Percentiles rank a stretch among this genome's conserved stretches.
Conservation (phyloP, 2,888 invertebrate genomes). For the Griposia aprilina region DNA sequence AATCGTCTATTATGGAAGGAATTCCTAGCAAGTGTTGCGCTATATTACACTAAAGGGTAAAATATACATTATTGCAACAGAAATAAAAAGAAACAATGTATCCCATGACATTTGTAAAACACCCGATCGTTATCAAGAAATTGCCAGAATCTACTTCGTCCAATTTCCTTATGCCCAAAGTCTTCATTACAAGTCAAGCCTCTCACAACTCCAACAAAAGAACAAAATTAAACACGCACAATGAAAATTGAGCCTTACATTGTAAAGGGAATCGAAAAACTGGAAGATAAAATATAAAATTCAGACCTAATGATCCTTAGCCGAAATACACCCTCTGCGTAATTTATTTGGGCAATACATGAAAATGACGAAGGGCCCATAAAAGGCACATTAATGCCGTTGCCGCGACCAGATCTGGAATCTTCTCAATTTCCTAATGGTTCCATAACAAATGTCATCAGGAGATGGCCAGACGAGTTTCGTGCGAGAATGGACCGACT, state of each 20-base stretch:
- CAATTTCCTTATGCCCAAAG: conserved; percentile 18
- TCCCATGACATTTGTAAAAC: background rate
- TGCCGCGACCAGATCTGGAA: conserved; percentile 73
- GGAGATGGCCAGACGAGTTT: conserved; percentile 55
- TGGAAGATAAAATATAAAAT: conserved; percentile 53
- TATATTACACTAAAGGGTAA: background rate
- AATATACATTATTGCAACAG: background rate
- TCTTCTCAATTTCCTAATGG: conserved; percentile 82
- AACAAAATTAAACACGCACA: conserved; percentile 46
- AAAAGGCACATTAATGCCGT: conserved; percentile 75
- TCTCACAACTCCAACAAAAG: conserved; percentile 33
- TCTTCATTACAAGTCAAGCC: conserved; percentile 22
- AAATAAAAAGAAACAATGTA: background rate
- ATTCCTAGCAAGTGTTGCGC: background rate
- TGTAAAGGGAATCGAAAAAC: conserved; percentile 31
- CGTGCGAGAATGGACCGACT: conserved; percentile 70
- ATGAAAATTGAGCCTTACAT: conserved; percentile 50
- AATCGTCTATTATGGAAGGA: background rate
- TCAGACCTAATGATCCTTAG: conserved; percentile 54
- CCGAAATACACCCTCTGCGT: conserved; percentile 44
- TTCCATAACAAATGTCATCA: conserved; percentile 74
- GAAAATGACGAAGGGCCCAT: conserved; percentile 78
- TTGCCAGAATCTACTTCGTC: conserved; percentile 1
- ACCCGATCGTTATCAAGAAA: conserved; percentile 2
- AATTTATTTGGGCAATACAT: conserved; percentile 69